Evolutionary conservation across 2,888 invertebrate species (phyloP).

Genomic region (Drosophila demipolita): DNA sequence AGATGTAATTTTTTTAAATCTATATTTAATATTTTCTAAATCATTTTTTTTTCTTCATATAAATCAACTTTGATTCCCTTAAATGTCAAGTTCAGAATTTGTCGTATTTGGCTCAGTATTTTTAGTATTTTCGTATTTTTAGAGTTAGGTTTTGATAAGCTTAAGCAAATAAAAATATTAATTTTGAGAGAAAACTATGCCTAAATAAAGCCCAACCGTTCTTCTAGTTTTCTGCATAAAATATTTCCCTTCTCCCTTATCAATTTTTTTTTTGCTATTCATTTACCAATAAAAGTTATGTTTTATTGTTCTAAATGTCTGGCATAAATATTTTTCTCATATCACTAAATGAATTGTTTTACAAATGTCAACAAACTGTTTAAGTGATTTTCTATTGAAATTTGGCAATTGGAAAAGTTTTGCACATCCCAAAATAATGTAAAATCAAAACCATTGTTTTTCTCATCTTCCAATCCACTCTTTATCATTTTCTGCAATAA

Average conservation of each 20-base stretch:
- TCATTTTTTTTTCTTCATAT: not conserved
- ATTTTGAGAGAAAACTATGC: not conserved
- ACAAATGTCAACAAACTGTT: not conserved
- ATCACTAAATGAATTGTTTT: not conserved
- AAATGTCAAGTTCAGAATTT: not conserved
- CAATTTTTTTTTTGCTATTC: no score
- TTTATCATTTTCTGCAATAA: slow-evolving; percentile 45
- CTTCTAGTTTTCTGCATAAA: not conserved
- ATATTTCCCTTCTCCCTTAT: not conserved
- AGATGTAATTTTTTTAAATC: no score
- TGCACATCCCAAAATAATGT: slow-evolving; percentile 31
- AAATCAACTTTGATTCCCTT: not conserved
- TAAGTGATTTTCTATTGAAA: slow-evolving; percentile 41
- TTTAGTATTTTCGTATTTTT: not conserved
- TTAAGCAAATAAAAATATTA: not conserved
- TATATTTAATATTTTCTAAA: no score
- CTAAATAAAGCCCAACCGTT: not conserved
- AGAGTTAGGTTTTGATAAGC: not conserved
- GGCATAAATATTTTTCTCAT: no score
- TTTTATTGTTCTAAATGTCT: not conserved
- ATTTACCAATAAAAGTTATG: not conserved
- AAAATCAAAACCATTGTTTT: slow-evolving; percentile 36
- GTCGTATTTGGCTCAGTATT: no score
- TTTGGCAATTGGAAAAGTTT: slow-evolving; percentile 57
- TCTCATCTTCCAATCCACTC: slow-evolving; percentile 9